Percentiles rank a stretch among this genome's conserved stretches.
Evolutionary conservation across 1,140 invertebrate genomes (phyloP).

Genomic region (Eulimnadia texana): DNA sequence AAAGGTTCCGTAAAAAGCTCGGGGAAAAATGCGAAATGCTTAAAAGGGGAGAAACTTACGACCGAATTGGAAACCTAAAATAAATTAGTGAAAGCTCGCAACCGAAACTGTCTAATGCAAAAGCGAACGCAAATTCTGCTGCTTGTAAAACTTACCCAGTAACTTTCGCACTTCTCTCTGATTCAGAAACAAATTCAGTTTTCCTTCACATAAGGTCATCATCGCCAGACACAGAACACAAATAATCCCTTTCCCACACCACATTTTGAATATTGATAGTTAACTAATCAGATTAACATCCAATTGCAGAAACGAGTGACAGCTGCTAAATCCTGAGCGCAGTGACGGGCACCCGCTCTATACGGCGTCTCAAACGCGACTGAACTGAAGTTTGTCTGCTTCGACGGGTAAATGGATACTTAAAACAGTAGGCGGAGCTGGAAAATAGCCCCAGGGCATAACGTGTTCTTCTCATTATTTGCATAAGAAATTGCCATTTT

Average conservation of each 20-base stretch:
- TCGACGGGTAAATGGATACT: background rate
- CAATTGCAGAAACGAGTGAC: no score
- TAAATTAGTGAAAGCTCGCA: background rate
- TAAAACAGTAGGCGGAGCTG: background rate
- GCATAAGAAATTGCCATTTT: no score
- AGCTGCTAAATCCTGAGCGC: no score
- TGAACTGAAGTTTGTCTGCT: background rate
- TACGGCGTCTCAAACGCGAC: background rate
- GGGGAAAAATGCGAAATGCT: no score
- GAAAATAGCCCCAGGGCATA: no score
- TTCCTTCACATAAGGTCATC: background rate
- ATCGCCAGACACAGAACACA: background rate
- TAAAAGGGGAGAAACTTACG: no score
- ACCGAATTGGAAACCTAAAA: no score
- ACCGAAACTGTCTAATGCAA: background rate
- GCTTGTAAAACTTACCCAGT: background rate
- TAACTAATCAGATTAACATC: no score
- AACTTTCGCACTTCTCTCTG: conserved; percentile 4
- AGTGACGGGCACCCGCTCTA: background rate
- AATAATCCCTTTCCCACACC: conserved; percentile 1
- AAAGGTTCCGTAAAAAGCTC: no score
- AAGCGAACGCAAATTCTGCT: background rate
- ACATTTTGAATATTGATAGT: background rate
- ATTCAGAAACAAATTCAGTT: conserved; percentile 12
- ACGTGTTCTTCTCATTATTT: no score